Evolutionary conservation across 1,140 invertebrate genomes (phyloP).

Genomic region (Galendromus occidentalis): DNA sequence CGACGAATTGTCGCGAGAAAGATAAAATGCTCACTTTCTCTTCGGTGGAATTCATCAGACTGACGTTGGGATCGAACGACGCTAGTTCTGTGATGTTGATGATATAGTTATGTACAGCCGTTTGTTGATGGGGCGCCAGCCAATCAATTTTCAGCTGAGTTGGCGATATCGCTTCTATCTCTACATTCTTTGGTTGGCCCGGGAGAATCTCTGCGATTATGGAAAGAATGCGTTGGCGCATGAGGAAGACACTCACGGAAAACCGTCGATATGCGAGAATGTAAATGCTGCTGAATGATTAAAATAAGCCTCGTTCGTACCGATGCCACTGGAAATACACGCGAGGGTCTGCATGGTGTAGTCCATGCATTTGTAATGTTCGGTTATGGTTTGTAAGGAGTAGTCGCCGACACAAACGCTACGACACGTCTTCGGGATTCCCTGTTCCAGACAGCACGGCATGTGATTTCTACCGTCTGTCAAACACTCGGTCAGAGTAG

Average conservation of each 20-base stretch:
- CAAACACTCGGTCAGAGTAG: neutral
- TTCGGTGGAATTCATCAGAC: conserved; percentile 24
- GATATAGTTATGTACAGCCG: conserved; percentile 42
- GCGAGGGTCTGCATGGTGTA: conserved; percentile 58
- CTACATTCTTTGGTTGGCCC: conserved; percentile 43
- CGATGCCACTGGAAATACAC: conserved; percentile 54
- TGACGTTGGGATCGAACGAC: conserved; percentile 16
- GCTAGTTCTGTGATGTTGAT: conserved; percentile 42
- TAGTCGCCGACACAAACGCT: conserved; percentile 63
- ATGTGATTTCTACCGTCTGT: conserved; percentile 56
- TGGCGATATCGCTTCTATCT: conserved; percentile 45
- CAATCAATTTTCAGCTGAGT: conserved; percentile 46
- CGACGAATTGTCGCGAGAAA: no score
- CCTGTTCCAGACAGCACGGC: conserved; percentile 54
- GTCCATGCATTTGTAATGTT: conserved; percentile 55
- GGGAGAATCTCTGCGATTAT: conserved; percentile 42
- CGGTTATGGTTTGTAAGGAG: conserved; percentile 56
- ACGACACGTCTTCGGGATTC: conserved; percentile 57
- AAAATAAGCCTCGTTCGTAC: conserved; percentile 29
- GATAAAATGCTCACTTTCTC: conserved; percentile 28
- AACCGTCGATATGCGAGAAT: no score
- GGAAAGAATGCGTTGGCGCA: conserved; percentile 11
- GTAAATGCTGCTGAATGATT: no score
- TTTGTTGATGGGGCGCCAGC: conserved; percentile 39
- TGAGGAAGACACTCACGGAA: no score